Evolutionary conservation across 1,140 invertebrate species (phyloP), one percentile per base, ranked within the genome.

Genomic region (Lepidurus apus): DNA sequence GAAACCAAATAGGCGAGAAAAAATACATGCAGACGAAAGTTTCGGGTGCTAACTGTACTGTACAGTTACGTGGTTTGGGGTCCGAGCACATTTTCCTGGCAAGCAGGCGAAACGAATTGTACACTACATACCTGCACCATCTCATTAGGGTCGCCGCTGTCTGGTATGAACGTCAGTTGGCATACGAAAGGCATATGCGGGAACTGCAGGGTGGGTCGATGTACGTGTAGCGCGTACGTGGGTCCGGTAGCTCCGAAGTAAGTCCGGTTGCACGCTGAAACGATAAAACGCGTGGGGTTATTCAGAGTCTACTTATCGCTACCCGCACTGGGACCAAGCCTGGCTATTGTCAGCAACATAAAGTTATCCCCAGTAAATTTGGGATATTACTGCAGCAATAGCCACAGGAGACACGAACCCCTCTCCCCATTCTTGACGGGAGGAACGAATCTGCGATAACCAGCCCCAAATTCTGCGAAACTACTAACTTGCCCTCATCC

Each of bases 211-310:
- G 91, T 90, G 84, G 93, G 91, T 80, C 90, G 85, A 11, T 79
- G 79, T 47, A 93, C 89, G 83, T 93, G 91, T 80, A 93, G 84
- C 81, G 91, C 90, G 86, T 93, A 93, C 6, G 92, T 93, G 74
- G 90, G 87, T 1, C 92, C 92, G 21, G 93, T 90, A 82, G 92
- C 91, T 1, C 92, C 93, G 85, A 90, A 92, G 83, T 93, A 92
- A 13, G 92, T 93, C 81, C 91, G 88, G 86, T 94, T 94, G 87
- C 93, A 94, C 45, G 91, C 93, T 94, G 88, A 74, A 88, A 87
- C 34, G 34, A 34, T 65, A 65, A 65, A 65, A 65, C 9, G 53
- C 1, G 13, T 13, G n/a, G 53, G 21, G 53, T 17, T 65, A 34
- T 34, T 3, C 34, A 34, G 34, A 2, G 34, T 34, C 34, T 34